Evolutionary conservation across 2,113 vertebrate species (phyloP), one percentile per base, ranked within the genome.

Genomic region (Platichthys flesus): DNA sequence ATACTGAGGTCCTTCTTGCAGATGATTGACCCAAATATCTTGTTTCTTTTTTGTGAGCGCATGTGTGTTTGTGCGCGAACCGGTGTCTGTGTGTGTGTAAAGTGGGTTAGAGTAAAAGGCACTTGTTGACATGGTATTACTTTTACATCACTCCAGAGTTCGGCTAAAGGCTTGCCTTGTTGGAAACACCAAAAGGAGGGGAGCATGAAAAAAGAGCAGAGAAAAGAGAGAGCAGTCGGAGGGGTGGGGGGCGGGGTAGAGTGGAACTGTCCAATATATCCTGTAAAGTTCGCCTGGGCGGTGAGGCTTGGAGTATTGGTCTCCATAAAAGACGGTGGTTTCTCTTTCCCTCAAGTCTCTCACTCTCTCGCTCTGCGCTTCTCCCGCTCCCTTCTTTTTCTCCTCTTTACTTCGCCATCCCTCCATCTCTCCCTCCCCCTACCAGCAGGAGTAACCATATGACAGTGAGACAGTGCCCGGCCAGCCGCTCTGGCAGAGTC

Each of bases 401-500:
- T 51, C 47, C 68, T 56, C 24, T 64, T 49, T 49, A 52, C 67
- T 61, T 69, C 72, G 60, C 70, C 71, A 37, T 78, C 79, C 60
- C 68, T 51, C 47, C 16, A 15, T 49, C 47, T 49, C 47, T 49
- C 47, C 18, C 47, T 51, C 35, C n/a, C 62, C 42, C 83, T 81
- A 75, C 73, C 59, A 18, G 79, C 76, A 82, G 71, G 88, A 88
- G 89, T 89, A 85, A 93, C 85, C 59, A 79, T 93, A 93, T 91
- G 92, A 93, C 92, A 93, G 91, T 85, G 80, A 93, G 92, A 93
- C 93, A 85, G 85, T 90, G 92, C 89, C 87, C 88, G 92, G 92
- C 91, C 91, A 93, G 91, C 88, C 89, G 87, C 90, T 90, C 93
- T 94, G 93, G 93, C 92, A 93, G 91, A 94, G 88, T 94, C 93